These are phyloP conservation scores for Nixonia krombeini DNA, from an alignment of 1,140 invertebrate genomes.

Conservation along the genomic window DNA sequence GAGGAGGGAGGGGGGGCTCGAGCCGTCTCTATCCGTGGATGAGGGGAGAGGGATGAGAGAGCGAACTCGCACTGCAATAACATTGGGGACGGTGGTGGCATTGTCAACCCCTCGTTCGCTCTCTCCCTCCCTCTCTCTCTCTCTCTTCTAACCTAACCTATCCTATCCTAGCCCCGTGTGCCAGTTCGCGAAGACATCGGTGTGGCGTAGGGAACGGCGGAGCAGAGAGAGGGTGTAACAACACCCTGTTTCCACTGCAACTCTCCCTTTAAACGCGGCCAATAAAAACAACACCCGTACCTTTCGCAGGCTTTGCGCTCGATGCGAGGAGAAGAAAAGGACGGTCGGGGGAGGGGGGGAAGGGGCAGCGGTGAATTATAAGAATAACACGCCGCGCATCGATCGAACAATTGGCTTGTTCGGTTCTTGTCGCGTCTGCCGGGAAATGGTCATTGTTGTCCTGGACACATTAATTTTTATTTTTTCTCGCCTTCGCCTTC, in stretches of 20 bases:
- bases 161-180: too few species aligned
- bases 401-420: constrained; percentile 67
- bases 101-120: constrained; percentile 63
- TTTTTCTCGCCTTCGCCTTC: not conserved
- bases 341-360: constrained; percentile 32
- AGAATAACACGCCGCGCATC: constrained; percentile 64
- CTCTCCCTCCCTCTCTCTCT: constrained; percentile 44
- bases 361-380: constrained; percentile 62
- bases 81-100: constrained; percentile 65
- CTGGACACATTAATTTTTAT: constrained; percentile 7
- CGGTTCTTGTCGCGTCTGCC: constrained; percentile 43
- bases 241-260: constrained; percentile 64
- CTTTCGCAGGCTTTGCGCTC: constrained; percentile 31
- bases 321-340: constrained; percentile 34
- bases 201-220: constrained; percentile 28
- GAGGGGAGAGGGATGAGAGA: constrained; percentile 45
- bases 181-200: constrained; percentile 19
- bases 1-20: constrained; percentile 26
- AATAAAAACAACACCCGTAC: constrained; percentile 68
- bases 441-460: constrained; percentile 33
- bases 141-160: constrained; percentile 58
- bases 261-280: constrained; percentile 63
- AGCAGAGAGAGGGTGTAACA: constrained; percentile 63
- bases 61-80: constrained; percentile 69
- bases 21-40: constrained; percentile 10